These are phyloP conservation scores for Amblyjoppa proteus DNA, from an alignment of 2,888 invertebrate species.

Conservation along the genomic window DNA sequence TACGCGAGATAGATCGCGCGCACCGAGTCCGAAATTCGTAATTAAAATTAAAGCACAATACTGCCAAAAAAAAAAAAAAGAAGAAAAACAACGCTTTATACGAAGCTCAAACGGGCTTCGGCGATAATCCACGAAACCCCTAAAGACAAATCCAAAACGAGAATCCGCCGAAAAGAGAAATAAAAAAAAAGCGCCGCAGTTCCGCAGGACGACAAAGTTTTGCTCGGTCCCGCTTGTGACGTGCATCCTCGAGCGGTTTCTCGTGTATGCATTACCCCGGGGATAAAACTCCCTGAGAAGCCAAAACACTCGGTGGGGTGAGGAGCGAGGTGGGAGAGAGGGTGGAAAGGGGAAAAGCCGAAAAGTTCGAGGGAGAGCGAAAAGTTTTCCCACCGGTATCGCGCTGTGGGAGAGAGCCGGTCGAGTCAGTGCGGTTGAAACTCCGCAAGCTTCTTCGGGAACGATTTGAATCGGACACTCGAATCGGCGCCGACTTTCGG, in stretches of 20 bases:
- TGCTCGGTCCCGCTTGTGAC: neutral
- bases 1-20: neutral
- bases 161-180: neutral
- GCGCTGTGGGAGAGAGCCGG: neutral
- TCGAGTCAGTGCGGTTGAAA: slow-evolving; percentile 4
- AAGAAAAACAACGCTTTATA: slow-evolving; percentile 1
- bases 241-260: neutral
- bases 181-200: neutral
- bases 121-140: neutral
- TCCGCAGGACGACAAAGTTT: neutral
- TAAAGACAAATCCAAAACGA: neutral
- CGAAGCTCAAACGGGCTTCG: neutral
- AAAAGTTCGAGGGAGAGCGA: slow-evolving; percentile 5
- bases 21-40: neutral
- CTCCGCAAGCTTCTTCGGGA: neutral
- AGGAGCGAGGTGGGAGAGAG: too few relatives aligned
- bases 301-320: neutral
- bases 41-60: slow-evolving; percentile 21
- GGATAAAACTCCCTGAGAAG: neutral
- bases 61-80: neutral
- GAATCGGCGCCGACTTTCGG: neutral
- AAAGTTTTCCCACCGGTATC: neutral
- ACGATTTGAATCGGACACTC: slow-evolving; percentile 3
- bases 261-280: neutral
- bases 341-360: neutral